Evolutionary conservation across 2,888 invertebrate species (phyloP).

Genomic region (Apamea crenata): DNA sequence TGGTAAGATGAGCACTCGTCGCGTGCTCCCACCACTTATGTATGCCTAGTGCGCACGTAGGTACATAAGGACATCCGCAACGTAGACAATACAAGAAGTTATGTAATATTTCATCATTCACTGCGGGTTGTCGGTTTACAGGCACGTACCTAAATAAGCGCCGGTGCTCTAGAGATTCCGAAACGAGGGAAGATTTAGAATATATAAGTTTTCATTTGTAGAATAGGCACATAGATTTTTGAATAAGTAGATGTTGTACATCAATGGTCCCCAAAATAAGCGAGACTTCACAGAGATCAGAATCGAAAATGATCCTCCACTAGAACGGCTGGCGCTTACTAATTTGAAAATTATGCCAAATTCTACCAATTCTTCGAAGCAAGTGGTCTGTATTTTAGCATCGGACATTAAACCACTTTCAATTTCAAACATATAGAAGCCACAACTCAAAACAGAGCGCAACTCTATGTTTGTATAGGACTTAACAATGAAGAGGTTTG

Average conservation of each 20-base stretch:
- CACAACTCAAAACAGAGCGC: constrained; percentile 43
- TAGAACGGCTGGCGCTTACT: constrained; percentile 12
- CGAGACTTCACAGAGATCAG: constrained; percentile 13
- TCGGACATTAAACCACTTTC: constrained; percentile 32
- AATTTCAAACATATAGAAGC: constrained; percentile 37
- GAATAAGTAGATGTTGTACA: background rate
- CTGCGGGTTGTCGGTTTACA: constrained; percentile 26
- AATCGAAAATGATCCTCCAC: constrained; percentile 3
- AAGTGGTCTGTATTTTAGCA: constrained; percentile 21
- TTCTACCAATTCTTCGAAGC: constrained; percentile 14
- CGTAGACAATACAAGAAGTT: constrained; percentile 58
- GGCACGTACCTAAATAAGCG: constrained; percentile 36
- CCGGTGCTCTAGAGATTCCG: background rate
- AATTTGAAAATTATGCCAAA: constrained; percentile 38
- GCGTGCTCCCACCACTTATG: constrained; percentile 51
- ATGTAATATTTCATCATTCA: constrained; percentile 57
- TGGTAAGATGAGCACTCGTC: constrained; percentile 76
- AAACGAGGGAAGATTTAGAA: background rate
- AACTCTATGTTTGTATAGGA: constrained; percentile 55
- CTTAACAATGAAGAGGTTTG: constrained; percentile 58
- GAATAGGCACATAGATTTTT: background rate
- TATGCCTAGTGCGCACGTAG: constrained; percentile 44
- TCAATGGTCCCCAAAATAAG: background rate
- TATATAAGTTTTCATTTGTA: constrained; percentile 11
- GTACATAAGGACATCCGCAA: constrained; percentile 51